Base-by-base conservation (phyloP, 1,140 invertebrate genomes). In the Drosophila repletoides region DNA sequence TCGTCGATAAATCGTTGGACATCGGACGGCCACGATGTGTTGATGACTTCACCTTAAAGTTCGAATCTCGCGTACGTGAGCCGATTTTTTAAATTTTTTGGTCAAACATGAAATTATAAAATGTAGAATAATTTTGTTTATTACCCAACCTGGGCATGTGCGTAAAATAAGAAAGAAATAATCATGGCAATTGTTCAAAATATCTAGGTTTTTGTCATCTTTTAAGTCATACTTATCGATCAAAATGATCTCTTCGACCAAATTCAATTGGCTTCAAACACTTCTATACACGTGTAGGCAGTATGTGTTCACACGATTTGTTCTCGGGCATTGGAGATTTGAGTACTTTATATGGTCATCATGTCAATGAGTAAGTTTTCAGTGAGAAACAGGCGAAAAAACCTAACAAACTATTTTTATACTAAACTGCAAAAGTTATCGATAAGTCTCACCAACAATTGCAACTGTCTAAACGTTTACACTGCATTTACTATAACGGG, bases 11-110 rank as follows among this genome's bases (percentile, higher is more conserved):
- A 73, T 76, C 52, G 55, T 41, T 48, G 52, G 48, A 52, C 65
- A 64, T 26, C 63, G 34, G 51, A 40, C 53, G 14, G 28, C 21
- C 56, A 24, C 59, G 51, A 74, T 63, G 56, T 71, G 80, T 64
- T 64, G 79, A 84, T 84, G 79, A 84, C 79, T 84, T 84, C 79
- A 84, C 80, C 80, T 36, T 53, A 60, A 61, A 45, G 21, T 66
- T 53, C 48, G 21, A n/a, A n/a, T n/a, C 26, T 33, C 5, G 51
- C 52, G 56, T 63, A 72, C 61, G 80, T 72, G 74, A 71, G 70
- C 43, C 73, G 63, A 66, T 34, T 71, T 72, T 74, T 53, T 61
- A 24, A 24, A 21, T 52, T 28, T 65, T 26, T 21, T n/a, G n/a
- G 17, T 31, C 53, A 41, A 49, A 29, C 52, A 31, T 55, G 58